Evolutionary conservation across 2,888 invertebrate genomes (phyloP), one percentile per base, ranked within the genome.

Genomic region (Drosophila siamana): DNA sequence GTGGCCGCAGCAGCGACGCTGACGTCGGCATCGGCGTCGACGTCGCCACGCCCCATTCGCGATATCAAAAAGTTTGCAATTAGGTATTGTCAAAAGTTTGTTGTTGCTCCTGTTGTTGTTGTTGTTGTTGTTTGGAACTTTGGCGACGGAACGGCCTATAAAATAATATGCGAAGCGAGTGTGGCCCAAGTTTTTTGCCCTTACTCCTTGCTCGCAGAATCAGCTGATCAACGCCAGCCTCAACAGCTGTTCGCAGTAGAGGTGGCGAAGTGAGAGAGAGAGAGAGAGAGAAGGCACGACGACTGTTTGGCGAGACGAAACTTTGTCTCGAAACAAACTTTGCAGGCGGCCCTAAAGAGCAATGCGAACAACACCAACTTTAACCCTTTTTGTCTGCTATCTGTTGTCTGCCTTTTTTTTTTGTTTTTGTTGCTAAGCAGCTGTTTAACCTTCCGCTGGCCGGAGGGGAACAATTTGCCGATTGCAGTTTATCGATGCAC

Each of bases 31-130:
- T 16, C 11, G 50, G 19, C 50, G 43, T 22, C 65, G 44, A 8
- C 41, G 59, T 33, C n/a, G 54, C 51, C 63, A 63, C 68, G 65
- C 80, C 76, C 76, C 63, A 57, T 55, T 48, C 63, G 71, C 74
- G 69, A 71, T 78, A 84, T 82, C 77, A 73, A 73, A 84, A 84
- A 84, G 84, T 84, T 84, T 84, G 84, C 86, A 84, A 86, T 84
- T 84, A 84, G 86, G 81, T 86, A 86, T 84, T 84, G 81, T 86
- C 77, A 79, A 86, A 84, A 84, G 86, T 84, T 78, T 55, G 33
- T 65, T 69, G 56, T 64, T 66, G 52, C 66, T 19, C 19, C 19
- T 79, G 75, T 75, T 80, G 78, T 70, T 75, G 46, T 69, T 68
- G 65, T 59, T 75, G 61, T 78, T 79, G 75, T 75, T 80, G 78